Conservation (phyloP, 2,797 vertebrate species). For the Acanthiza pusilla region DNA sequence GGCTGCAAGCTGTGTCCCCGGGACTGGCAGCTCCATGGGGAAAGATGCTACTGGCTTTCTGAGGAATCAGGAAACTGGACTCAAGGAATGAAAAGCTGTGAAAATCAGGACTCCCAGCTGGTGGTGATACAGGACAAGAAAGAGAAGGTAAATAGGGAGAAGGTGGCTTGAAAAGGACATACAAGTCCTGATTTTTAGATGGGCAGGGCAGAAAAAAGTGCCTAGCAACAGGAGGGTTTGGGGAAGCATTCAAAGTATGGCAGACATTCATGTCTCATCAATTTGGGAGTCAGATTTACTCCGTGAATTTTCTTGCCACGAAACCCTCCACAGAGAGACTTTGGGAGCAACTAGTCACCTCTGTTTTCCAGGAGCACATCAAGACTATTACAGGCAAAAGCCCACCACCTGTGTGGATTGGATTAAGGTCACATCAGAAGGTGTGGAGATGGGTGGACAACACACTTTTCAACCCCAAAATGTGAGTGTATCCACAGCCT, state of each 20-base stretch:
- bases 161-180: background rate
- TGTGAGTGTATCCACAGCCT: background rate
- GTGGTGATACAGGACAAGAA: background rate
- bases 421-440: background rate
- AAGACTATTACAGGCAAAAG: background rate
- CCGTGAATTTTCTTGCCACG: background rate
- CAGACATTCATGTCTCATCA: background rate
- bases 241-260: background rate
- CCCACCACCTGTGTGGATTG: background rate
- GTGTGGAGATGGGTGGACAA: background rate
- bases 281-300: background rate
- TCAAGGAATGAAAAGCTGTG: background rate
- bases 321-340: background rate
- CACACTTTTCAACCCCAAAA: background rate
- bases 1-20: background rate
- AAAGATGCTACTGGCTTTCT: slow-evolving; percentile 4
- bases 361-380: background rate
- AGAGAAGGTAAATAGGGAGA: background rate
- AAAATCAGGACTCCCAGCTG: background rate
- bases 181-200: background rate
- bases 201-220: background rate
- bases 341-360: background rate
- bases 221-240: background rate
- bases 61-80: background rate
- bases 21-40: background rate